Evolutionary conservation across 2,888 invertebrate species (phyloP).

Genomic region (Furcula furcula): DNA sequence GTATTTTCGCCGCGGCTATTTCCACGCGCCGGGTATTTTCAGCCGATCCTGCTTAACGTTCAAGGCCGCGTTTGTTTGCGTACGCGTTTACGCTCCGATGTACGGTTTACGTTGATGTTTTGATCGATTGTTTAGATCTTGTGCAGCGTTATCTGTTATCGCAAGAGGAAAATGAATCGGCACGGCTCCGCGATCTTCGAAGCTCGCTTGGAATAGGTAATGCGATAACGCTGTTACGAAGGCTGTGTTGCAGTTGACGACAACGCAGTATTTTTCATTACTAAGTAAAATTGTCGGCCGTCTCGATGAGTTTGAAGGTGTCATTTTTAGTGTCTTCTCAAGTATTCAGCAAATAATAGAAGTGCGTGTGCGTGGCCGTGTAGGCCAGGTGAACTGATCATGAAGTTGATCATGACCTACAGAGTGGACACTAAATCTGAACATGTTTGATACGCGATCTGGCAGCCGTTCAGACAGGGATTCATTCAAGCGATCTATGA

Average conservation of each 20-base stretch:
- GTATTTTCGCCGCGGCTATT: slow-evolving; percentile 76
- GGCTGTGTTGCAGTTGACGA: slow-evolving; percentile 34
- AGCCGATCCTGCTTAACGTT: slow-evolving; percentile 74
- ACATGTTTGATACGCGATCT: slow-evolving; percentile 53
- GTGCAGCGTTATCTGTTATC: slow-evolving; percentile 45
- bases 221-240: slow-evolving; percentile 50
- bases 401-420: slow-evolving; percentile 68
- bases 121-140: slow-evolving; percentile 48
- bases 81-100: slow-evolving; percentile 52
- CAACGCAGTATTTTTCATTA: slow-evolving; percentile 9
- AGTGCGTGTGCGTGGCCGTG: slow-evolving; percentile 19
- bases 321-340: slow-evolving; percentile 6
- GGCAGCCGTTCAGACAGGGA: slow-evolving; percentile 61
- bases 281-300: slow-evolving; percentile 25
- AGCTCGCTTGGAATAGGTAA: slow-evolving; percentile 56
- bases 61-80: slow-evolving; percentile 78
- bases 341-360: not conserved
- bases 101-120: slow-evolving; percentile 51
- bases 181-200: slow-evolving; percentile 53
- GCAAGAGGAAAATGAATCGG: slow-evolving; percentile 59
- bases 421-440: slow-evolving; percentile 56
- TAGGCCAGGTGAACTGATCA: slow-evolving; percentile 43
- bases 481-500: slow-evolving; percentile 60
- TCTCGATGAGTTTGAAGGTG: slow-evolving; percentile 22
- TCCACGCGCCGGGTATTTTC: slow-evolving; percentile 74